A percentile compares a stretch with the other conserved stretches of the same genome.
Evolutionary conservation across 2,113 vertebrate genomes (phyloP).

Genomic region (Cochlearius cochlearius): DNA sequence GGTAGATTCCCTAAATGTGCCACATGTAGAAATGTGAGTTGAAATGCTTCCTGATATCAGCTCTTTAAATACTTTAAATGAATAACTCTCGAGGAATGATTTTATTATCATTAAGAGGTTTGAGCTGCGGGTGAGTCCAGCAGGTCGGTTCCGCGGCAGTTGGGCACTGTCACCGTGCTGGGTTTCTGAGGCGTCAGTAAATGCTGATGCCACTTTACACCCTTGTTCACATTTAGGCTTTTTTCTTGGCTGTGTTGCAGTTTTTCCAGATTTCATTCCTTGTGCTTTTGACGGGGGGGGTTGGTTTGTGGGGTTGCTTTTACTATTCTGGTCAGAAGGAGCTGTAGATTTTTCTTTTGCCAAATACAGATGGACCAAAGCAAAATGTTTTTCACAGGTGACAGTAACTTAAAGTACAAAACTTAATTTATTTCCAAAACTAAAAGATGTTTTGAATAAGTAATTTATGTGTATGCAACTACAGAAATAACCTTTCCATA

Average conservation of each 20-base stretch:
- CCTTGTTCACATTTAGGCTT: background rate
- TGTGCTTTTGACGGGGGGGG: background rate
- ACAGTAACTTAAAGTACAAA: background rate
- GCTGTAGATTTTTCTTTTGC: background rate
- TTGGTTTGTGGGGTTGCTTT: background rate
- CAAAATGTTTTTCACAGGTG: background rate
- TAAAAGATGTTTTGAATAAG: background rate
- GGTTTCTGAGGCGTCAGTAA: background rate
- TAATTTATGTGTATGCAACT: background rate
- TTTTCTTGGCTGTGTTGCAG: background rate
- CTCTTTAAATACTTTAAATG: background rate
- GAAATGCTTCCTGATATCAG: background rate
- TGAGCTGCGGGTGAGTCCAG: background rate
- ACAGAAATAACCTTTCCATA: background rate
- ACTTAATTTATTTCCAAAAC: background rate
- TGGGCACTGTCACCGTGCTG: rapidly evolving
- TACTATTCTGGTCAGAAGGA: background rate
- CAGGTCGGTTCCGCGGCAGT: background rate
- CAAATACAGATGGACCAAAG: background rate
- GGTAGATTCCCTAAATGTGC: background rate
- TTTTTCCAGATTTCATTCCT: background rate
- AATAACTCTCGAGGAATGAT: background rate
- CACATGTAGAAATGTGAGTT: background rate
- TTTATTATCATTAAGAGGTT: background rate
- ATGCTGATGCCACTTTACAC: background rate